These are phyloP conservation scores for Plectropomus leopardus DNA, from an alignment of 2,113 vertebrate genomes.

Conservation along the genomic window DNA sequence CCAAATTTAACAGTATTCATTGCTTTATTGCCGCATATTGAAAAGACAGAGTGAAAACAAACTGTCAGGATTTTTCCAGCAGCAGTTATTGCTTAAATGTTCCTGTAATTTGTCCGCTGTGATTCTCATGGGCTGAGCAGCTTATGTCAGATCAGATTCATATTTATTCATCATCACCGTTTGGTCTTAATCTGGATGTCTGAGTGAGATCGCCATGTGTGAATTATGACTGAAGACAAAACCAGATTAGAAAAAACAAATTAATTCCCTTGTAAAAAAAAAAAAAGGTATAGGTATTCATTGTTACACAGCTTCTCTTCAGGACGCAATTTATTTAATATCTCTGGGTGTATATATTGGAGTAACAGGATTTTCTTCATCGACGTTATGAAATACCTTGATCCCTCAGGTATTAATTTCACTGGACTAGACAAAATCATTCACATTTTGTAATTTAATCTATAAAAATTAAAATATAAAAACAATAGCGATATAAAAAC, in stretches of 20 bases:
- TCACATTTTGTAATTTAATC: not conserved
- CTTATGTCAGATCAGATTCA: not conserved
- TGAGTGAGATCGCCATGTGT: not conserved
- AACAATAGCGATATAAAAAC: too few species aligned
- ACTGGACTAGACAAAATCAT: not conserved
- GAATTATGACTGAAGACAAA: not conserved
- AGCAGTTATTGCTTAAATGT: not conserved
- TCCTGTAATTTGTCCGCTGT: not conserved
- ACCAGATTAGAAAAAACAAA: too few species aligned
- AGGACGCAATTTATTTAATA: too few species aligned
- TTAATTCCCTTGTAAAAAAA: too few species aligned
- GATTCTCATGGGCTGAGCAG: not conserved
- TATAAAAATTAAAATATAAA: too few species aligned
- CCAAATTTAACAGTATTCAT: slow-evolving; percentile 10
- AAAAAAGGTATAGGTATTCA: too few species aligned
- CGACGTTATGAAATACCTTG: too few species aligned
- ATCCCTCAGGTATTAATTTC: too few species aligned
- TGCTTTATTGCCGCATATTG: slow-evolving; percentile 16
- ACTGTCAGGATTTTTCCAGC: not conserved
- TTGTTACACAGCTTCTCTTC: too few species aligned
- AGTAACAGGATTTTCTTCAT: not conserved
- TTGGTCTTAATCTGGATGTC: not conserved
- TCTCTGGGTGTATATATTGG: too few species aligned
- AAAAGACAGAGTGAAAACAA: not conserved
- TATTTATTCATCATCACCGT: not conserved